phyloP scores from a whole-genome alignment of 1,140 invertebrate species.

The Drosophila tristis region DNA sequence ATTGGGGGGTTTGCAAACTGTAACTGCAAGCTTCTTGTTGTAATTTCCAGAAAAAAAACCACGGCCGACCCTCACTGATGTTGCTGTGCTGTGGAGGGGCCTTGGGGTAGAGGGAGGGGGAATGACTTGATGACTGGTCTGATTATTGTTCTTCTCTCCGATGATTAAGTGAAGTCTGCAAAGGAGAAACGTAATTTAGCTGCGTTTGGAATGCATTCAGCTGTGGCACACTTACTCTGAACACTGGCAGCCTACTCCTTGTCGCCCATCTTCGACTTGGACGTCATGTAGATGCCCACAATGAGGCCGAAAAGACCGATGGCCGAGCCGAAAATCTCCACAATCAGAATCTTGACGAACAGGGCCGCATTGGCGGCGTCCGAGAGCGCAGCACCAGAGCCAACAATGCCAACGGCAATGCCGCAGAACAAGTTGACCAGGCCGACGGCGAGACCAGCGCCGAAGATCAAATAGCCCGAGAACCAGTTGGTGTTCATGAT shows the following conservation, averaged over 20 bases:
- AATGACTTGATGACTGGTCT: conserved; percentile 69
- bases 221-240: conserved; percentile 47
- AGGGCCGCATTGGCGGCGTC: conserved; percentile 97
- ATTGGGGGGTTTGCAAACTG: conserved; percentile 37
- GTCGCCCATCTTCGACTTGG: conserved; percentile 87
- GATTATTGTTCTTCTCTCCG: conserved; percentile 50
- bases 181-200: conserved; percentile 2
- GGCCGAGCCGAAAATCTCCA: conserved; percentile 99
- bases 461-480: conserved; percentile 97
- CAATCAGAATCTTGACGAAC: conserved; percentile 98
- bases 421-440: conserved; percentile 98
- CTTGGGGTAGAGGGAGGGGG: conserved; percentile 30
- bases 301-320: conserved; percentile 99
- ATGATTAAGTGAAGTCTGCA: conserved; percentile 23
- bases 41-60: conserved; percentile 72
- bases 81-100: conserved; percentile 33
- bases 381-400: conserved; percentile 96
- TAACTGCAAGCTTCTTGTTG: conserved; percentile 57
- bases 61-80: conserved; percentile 48
- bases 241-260: conserved; percentile 65
- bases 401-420: conserved; percentile 97
- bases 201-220: conserved; percentile 3
- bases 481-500: conserved; percentile 88
- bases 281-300: conserved; percentile 96
- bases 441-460: conserved; percentile 96